Conservation (phyloP, 2,888 invertebrate genomes). For the Sycophila texana region DNA sequence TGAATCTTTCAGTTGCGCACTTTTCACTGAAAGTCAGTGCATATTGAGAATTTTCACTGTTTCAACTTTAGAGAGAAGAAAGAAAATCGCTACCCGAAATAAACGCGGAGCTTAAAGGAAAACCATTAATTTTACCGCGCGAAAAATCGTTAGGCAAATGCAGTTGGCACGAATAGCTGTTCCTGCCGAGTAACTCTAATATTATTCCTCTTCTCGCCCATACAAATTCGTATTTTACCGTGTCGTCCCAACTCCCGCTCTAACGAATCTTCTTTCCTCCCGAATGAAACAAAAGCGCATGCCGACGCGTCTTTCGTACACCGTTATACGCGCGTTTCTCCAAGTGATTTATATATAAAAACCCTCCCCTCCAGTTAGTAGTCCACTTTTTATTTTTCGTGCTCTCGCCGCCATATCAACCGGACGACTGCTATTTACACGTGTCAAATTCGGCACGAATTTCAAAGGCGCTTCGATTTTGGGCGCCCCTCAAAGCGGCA, state of each 20-base stretch:
- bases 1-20: too few species aligned
- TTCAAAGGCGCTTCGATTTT: too few species aligned
- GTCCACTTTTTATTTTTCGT: too few species aligned
- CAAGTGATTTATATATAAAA: neutral
- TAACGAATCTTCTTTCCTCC: slow-evolving; percentile 12
- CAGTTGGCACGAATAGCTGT: slow-evolving; percentile 42
- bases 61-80: too few species aligned
- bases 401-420: too few species aligned
- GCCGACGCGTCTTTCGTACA: neutral
- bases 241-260: neutral
- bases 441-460: too few species aligned
- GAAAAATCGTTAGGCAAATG: slow-evolving; percentile 49
- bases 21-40: too few species aligned
- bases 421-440: too few species aligned
- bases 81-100: neutral
- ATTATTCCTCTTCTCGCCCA: slow-evolving; percentile 32
- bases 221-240: slow-evolving; percentile 34
- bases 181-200: slow-evolving; percentile 40
- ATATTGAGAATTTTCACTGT: too few species aligned
- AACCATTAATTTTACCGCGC: slow-evolving; percentile 34
- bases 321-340: neutral
- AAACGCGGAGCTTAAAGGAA: slow-evolving; percentile 32
- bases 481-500: too few species aligned
- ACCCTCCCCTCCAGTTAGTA: too few species aligned
- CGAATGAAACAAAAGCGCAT: slow-evolving; percentile 20